Conservation (phyloP, 2,113 vertebrate species). For the Sporophila hypoxantha region DNA sequence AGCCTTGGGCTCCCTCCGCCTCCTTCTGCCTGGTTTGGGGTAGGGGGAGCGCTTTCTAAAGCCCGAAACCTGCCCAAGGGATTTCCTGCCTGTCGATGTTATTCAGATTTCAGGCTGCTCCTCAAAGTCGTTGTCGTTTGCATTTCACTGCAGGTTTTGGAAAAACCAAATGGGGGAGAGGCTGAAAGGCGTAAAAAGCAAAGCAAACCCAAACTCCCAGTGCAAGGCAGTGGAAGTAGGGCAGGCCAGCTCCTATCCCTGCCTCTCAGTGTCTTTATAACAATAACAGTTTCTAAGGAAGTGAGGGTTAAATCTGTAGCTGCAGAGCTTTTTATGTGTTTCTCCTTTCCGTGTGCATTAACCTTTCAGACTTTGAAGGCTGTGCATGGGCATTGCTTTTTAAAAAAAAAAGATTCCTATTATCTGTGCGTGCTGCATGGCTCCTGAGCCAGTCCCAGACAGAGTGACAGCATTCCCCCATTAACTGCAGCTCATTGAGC, state of each 20-base stretch:
- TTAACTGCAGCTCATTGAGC: neutral
- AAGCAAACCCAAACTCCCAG: neutral
- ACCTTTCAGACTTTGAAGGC: neutral
- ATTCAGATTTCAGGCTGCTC: neutral
- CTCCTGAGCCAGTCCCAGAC: neutral
- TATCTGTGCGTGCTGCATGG: neutral
- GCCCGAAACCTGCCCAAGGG: neutral
- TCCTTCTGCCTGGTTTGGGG: neutral
- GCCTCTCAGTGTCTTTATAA: neutral
- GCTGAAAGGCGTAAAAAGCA: neutral
- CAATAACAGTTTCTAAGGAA: neutral
- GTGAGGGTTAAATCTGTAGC: conserved; percentile 11
- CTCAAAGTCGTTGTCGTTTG: neutral
- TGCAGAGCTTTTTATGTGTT: conserved; percentile 3
- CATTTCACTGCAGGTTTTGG: neutral
- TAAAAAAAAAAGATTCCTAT: neutral
- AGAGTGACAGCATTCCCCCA: neutral
- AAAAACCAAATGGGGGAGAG: neutral
- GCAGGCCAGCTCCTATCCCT: neutral
- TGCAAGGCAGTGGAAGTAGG: neutral
- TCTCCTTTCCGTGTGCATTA: conserved; percentile 1
- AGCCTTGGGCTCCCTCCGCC: neutral
- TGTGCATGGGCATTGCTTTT: neutral
- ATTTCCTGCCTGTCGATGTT: neutral
- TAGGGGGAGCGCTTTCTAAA: neutral